Evolutionary conservation across 2,888 invertebrate species (phyloP).

Genomic region (Lepidochrysops patricia): DNA sequence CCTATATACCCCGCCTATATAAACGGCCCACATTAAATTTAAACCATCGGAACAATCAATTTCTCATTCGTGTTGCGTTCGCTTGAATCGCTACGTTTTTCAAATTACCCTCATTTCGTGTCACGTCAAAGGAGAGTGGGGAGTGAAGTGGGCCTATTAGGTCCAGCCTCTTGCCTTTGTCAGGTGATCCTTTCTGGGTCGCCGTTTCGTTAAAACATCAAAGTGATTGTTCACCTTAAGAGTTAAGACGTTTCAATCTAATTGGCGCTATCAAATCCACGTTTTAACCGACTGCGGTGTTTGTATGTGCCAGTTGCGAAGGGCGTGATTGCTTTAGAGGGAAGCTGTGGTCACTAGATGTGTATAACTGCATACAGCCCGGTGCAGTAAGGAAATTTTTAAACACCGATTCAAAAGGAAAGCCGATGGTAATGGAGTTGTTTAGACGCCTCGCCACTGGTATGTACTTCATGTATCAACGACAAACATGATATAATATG

Average conservation of each 20-base stretch:
- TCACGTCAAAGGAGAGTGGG: constrained; percentile 52
- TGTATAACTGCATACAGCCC: too few relatives aligned
- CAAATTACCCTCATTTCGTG: constrained; percentile 62
- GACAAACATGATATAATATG: too few relatives aligned
- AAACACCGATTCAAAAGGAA: too few relatives aligned
- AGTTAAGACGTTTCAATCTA: neutral
- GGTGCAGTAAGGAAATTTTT: too few relatives aligned
- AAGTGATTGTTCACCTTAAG: constrained; percentile 31
- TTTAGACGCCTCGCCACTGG: too few relatives aligned
- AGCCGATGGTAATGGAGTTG: too few relatives aligned
- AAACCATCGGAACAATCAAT: neutral
- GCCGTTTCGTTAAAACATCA: constrained; percentile 52
- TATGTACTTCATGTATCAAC: too few relatives aligned
- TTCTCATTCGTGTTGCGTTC: neutral
- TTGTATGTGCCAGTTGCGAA: too few relatives aligned
- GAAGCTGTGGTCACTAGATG: too few relatives aligned
- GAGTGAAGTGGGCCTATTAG: constrained; percentile 61
- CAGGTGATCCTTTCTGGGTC: constrained; percentile 62
- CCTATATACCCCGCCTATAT: too few relatives aligned
- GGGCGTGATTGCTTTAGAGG: too few relatives aligned
- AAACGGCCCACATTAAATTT: neutral
- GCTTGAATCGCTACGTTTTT: constrained; percentile 28
- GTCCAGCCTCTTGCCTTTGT: constrained; percentile 61
- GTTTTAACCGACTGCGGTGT: too few relatives aligned
- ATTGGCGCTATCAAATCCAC: neutral